A percentile compares a stretch with the other conserved stretches of the same genome.
phyloP scores from a whole-genome alignment of 2,888 invertebrate species.

The Drosophila acutilabella region DNA sequence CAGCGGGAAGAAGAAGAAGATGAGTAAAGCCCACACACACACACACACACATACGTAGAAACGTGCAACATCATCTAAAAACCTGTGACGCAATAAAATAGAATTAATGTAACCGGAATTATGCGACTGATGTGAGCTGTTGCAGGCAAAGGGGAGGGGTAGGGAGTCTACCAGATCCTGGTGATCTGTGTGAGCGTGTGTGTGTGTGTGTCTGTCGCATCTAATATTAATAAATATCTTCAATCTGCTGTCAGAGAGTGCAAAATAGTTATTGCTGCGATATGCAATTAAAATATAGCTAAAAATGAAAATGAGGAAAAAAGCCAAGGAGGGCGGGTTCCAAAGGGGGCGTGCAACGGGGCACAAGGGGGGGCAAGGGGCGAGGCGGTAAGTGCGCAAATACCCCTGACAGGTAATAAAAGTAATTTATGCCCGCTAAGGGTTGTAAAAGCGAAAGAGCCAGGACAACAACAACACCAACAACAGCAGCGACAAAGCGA shows the following conservation, averaged over 20 bases:
- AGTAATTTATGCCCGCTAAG: slow-evolving; percentile 84
- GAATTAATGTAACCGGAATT: slow-evolving; percentile 80
- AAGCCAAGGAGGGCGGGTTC: slow-evolving; percentile 7
- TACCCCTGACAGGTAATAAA: slow-evolving; percentile 84
- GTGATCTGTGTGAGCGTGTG: slow-evolving; percentile 17
- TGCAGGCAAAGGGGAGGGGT: background rate
- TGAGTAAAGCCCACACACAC: slow-evolving; percentile 26
- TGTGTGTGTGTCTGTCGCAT: slow-evolving; percentile 67
- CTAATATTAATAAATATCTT: slow-evolving; percentile 83
- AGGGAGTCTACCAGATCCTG: slow-evolving; percentile 25
- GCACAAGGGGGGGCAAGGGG: background rate
- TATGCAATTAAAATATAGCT: slow-evolving; percentile 84
- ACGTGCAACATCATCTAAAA: slow-evolving; percentile 71
- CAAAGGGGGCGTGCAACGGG: background rate
- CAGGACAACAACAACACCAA: slow-evolving; percentile 44
- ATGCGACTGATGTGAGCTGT: slow-evolving; percentile 62
- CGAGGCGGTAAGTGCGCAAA: slow-evolving; percentile 55
- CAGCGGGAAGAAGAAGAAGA: slow-evolving; percentile 9
- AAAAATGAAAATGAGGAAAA: slow-evolving; percentile 72
- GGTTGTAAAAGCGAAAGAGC: slow-evolving; percentile 77
- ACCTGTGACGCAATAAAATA: slow-evolving; percentile 79
- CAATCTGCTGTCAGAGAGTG: slow-evolving; percentile 79
- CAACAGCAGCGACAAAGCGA: slow-evolving; percentile 37
- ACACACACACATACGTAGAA: slow-evolving; percentile 15
- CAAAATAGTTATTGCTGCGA: slow-evolving; percentile 82